Evolutionary conservation across 2,797 vertebrate species (phyloP), one percentile per base, ranked within the genome.

Genomic region (Triplophysa bombifrons): DNA sequence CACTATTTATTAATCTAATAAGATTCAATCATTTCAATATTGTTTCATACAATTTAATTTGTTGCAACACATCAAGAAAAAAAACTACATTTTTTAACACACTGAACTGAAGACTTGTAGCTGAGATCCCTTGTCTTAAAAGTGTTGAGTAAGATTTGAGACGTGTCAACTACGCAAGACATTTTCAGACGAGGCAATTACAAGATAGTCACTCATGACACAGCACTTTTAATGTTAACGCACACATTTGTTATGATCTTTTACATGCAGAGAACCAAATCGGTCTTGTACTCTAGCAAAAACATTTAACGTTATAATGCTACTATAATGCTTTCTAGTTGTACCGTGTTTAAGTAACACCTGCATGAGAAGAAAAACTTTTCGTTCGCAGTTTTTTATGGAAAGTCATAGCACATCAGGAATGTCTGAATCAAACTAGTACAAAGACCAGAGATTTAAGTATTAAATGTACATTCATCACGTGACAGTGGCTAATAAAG

Each of bases 191-290:
- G 6, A 38, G 6, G 34, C 6, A 38, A 12, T 14, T 0, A 22
- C 8, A 56, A 22, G 0, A n/a, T n/a, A 53, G 6, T 53, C 51
- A 60, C 20, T 25, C 56, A 27, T 60, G 56, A 19, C 13, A 67
- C 1, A 2, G 0, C 30, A 63, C 41, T 55, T 74, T 74, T 72
- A 58, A 61, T 74, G 46, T 0, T 17, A 14, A 51, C 55, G 3
- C 14, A 60, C 69, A 38, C 13, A 60, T 1, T 46, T 11, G 48
- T 53, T 38, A 44, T 41, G 0, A 13, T 19, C 11, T 1, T 2
- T 72, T 67, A 56, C 76, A 84, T 69, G 76, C 83, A 78, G 9
- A 84, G 55, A 50, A 27, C 1, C 44, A 25, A 73, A 30, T 30
- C 30, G 0, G 56, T 30, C 38, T 9, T 27, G 7, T 51, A 51